Percentiles rank a stretch among this genome's conserved stretches.
Conservation (phyloP, 2,888 invertebrate species). For the Ophion costatus region DNA sequence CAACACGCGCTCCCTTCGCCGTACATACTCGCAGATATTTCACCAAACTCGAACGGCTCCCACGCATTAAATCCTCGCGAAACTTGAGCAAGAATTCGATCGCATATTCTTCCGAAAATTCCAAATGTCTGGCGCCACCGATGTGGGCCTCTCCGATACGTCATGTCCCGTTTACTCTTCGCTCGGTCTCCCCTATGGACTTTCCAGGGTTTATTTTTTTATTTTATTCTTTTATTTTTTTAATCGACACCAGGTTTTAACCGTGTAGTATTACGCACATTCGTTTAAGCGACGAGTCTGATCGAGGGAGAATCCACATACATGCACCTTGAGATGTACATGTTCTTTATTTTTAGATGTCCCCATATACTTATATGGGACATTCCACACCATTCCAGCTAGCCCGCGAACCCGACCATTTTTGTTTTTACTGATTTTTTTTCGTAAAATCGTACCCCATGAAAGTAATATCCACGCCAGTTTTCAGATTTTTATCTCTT, state of each 20-base stretch:
- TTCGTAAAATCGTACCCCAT: too few relatives aligned
- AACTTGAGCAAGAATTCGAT: conserved; percentile 37
- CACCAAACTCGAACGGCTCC: not conserved
- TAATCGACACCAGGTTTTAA: conserved; percentile 27
- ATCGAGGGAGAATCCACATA: conserved; percentile 42
- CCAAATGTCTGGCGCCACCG: conserved; percentile 59
- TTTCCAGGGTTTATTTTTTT: not conserved
- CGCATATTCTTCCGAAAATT: conserved; percentile 42
- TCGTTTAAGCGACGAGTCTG: conserved; percentile 52
- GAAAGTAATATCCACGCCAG: too few relatives aligned
- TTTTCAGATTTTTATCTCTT: too few relatives aligned
- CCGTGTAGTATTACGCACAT: conserved; percentile 48
- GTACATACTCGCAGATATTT: too few relatives aligned
- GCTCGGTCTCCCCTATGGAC: conserved; percentile 39
- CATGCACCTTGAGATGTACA: conserved; percentile 6
- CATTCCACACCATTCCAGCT: too few relatives aligned
- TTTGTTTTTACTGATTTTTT: too few relatives aligned
- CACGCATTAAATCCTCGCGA: conserved; percentile 39
- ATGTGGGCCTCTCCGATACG: conserved; percentile 32
- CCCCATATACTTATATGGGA: too few relatives aligned
- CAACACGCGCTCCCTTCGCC: too few relatives aligned
- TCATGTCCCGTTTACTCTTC: conserved; percentile 37
- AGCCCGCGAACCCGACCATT: too few relatives aligned
- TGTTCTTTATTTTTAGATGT: not conserved
- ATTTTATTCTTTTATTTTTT: not conserved